These are phyloP conservation scores for Picathartes gymnocephalus DNA, from an alignment of 2,113 vertebrate genomes.

Conservation along the genomic window DNA sequence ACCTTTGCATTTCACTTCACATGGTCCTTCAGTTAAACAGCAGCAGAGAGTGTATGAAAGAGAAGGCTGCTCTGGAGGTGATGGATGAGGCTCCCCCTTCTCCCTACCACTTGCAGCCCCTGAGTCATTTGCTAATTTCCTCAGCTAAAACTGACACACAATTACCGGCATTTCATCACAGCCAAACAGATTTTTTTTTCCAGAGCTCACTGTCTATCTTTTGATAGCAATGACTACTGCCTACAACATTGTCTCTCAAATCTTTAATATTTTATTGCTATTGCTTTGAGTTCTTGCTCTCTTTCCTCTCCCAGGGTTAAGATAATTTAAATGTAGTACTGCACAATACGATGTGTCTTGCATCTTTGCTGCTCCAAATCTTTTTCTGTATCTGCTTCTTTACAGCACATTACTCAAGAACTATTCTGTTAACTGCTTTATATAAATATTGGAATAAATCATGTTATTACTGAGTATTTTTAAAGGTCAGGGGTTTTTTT, in stretches of 20 bases:
- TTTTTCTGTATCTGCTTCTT: neutral
- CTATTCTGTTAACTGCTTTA: neutral
- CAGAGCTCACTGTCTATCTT: neutral
- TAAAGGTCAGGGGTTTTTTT: neutral
- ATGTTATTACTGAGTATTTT: neutral
- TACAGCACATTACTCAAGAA: neutral
- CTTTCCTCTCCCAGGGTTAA: neutral
- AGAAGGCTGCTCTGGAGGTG: neutral
- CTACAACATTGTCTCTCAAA: neutral
- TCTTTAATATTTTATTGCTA: neutral
- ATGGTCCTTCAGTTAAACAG: neutral
- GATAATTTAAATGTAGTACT: neutral
- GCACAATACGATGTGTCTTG: neutral
- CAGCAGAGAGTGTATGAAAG: neutral
- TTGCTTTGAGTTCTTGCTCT: neutral
- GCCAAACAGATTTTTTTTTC: neutral
- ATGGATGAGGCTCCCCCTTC: neutral
- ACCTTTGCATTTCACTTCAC: slow-evolving; percentile 14
- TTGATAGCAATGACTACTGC: neutral
- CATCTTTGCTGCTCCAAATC: neutral
- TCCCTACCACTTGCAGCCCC: neutral
- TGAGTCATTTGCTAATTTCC: slow-evolving; percentile 36
- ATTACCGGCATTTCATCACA: neutral
- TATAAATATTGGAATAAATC: neutral
- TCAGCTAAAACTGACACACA: slow-evolving; percentile 35